phyloP scores from a whole-genome alignment of 2,797 vertebrate species.

The Lepus townsendii region DNA sequence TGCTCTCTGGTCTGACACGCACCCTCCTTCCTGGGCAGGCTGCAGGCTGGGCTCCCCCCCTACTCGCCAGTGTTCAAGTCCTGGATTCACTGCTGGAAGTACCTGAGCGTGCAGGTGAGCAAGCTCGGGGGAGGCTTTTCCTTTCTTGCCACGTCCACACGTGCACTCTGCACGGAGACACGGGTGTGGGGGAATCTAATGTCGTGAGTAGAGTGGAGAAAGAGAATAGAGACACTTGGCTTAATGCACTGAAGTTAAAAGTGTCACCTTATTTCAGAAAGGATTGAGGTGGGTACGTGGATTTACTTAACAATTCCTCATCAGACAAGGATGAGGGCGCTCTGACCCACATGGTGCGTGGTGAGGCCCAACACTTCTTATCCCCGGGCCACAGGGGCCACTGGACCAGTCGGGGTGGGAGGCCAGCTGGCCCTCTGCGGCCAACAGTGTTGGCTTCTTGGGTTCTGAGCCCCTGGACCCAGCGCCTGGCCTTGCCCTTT shows the following conservation, averaged over 20 bases:
- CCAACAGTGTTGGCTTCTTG: not conserved
- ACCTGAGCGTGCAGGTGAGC: slow-evolving; percentile 92
- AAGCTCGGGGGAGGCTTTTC: not conserved
- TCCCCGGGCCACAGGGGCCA: not conserved
- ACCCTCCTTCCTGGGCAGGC: slow-evolving; percentile 84
- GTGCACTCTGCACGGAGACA: not conserved
- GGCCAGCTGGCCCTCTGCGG: fast-evolving
- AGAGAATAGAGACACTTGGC: not conserved
- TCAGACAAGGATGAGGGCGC: not conserved
- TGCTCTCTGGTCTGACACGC: not conserved
- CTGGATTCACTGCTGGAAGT: slow-evolving; percentile 94
- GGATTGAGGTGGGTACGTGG: not conserved
- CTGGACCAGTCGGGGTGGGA: not conserved
- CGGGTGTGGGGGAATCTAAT: too few relatives aligned
- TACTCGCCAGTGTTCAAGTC: slow-evolving; percentile 91
- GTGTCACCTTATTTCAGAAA: not conserved
- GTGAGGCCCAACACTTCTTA: not conserved
- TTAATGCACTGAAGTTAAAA: not conserved
- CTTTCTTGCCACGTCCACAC: fast-evolving
- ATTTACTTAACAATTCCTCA: not conserved
- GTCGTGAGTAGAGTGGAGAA: too few relatives aligned
- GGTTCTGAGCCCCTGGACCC: not conserved
- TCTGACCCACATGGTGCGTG: not conserved
- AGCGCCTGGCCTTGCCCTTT: not conserved
- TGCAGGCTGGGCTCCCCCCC: slow-evolving; percentile 92